Evolutionary conservation across 1,140 invertebrate species (phyloP), one percentile per base, ranked within the genome.

Genomic region (Trachymyrmex septentrionalis): DNA sequence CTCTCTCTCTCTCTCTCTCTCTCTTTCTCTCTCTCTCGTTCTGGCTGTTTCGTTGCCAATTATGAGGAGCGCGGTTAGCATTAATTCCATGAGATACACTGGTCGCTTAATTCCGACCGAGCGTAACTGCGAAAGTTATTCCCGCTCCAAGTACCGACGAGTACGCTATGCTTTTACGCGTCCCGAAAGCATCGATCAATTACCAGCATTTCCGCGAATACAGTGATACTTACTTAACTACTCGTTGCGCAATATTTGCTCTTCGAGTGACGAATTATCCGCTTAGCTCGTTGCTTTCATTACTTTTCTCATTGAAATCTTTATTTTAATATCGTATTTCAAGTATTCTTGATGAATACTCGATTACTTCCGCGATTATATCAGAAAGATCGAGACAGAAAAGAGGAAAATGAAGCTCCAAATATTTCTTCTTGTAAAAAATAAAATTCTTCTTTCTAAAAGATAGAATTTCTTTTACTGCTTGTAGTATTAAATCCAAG

Each of bases 31-130:
- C 48, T 16, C 48, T 50, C 48, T 38, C 21, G 21, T 30, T 4
- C 7, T 30, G 24, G 12, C 21, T 30, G 24, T 63, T 71, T 44
- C 50, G 69, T 48, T 38, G 69, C 55, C 19, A 50, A 50, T 64
- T 44, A 50, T 85, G 27, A 78, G 80, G 64, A 86, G 61, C 64
- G 27, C 6, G 69, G 59, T 84, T 67, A 57, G 67, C 85, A n/a
- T 57, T 63, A 64, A 73, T 57, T 63, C 57, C 21, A 34, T 9
- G 61, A 75, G 63, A 69, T 63, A 85, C 27, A 84, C 30, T 24
- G 80, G 57, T 24, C 78, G 69, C 27, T 61, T 75, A 75, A 84
- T 82, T 61, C 71, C 38, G 19, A 61, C 34, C 34, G 55, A 19
- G 55, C 30, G 55, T 73, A 73, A 82, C 67, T 82, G 38, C 67